Conservation (phyloP, 2,888 invertebrate genomes). For the Agrotis ipsilon region DNA sequence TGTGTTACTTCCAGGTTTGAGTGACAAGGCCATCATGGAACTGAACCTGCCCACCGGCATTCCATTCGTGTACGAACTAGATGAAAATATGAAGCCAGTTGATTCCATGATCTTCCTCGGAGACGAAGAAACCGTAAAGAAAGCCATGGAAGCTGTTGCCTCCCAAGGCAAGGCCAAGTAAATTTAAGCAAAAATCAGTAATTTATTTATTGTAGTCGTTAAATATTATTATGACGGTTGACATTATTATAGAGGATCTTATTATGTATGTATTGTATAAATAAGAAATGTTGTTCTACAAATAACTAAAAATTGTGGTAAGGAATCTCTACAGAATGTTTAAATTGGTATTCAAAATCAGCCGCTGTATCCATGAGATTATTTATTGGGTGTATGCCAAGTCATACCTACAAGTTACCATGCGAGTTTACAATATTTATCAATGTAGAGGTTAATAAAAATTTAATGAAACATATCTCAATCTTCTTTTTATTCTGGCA, state of each 20-base stretch:
- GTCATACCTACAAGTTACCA: slow-evolving; percentile 34
- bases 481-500: slow-evolving; percentile 78
- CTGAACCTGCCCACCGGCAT: slow-evolving; percentile 95
- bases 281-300: slow-evolving; percentile 14
- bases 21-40: slow-evolving; percentile 94
- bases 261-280: slow-evolving; percentile 19
- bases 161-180: slow-evolving; percentile 95
- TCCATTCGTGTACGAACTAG: slow-evolving; percentile 95
- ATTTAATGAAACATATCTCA: slow-evolving; percentile 16
- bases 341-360: slow-evolving; percentile 50
- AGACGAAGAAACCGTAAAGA: slow-evolving; percentile 94
- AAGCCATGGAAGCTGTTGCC: slow-evolving; percentile 95
- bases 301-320: slow-evolving; percentile 17
- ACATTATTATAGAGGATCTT: slow-evolving; percentile 36
- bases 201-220: slow-evolving; percentile 48
- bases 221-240: slow-evolving; percentile 29
- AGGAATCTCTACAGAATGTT: slow-evolving; percentile 53
- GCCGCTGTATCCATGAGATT: slow-evolving; percentile 33
- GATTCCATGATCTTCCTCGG: slow-evolving; percentile 94
- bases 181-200: slow-evolving; percentile 44
- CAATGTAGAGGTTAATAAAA: slow-evolving; percentile 49
- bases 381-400: slow-evolving; percentile 62
- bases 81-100: slow-evolving; percentile 93
- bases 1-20: slow-evolving; percentile 88
- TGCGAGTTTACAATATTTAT: slow-evolving; percentile 36